Conservation (phyloP, 30 jellyfish, hydroid and myxozoan genomes). For the Aurelia aurita region DNA sequence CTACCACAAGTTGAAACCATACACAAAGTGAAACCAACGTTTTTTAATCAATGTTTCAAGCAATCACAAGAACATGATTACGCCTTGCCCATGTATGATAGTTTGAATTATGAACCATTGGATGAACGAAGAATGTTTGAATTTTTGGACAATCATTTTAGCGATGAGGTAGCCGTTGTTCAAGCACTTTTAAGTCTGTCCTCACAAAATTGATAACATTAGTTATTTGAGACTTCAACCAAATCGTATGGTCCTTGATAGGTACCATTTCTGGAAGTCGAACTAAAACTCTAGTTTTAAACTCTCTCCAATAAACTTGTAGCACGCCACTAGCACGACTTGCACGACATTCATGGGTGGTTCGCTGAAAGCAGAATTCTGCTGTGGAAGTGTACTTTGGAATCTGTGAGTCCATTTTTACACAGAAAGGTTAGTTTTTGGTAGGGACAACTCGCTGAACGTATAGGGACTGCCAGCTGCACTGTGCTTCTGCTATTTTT, state of each 20-base stretch:
- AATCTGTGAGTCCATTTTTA: no score
- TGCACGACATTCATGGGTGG: no score
- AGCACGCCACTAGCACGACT: no score
- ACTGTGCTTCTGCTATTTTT: no score
- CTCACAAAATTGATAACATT: not conserved
- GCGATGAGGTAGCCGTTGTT: slow-evolving; percentile 81
- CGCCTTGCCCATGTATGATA: slow-evolving; percentile 73
- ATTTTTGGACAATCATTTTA: slow-evolving; percentile 73
- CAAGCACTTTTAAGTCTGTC: slow-evolving; percentile 81
- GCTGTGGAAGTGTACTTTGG: no score
- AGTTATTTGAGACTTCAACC: no score
- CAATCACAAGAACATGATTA: slow-evolving; percentile 89
- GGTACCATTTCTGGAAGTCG: not conserved
- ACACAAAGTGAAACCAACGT: not conserved
- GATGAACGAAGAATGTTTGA: slow-evolving; percentile 72
- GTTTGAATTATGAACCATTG: slow-evolving; percentile 31
- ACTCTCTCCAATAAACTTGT: not conserved
- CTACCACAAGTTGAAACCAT: no score
- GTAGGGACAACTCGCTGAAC: no score
- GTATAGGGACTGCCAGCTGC: no score
- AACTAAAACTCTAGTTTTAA: not conserved
- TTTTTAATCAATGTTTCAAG: not conserved
- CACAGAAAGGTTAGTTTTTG: no score
- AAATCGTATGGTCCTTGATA: no score
- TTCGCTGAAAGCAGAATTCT: no score